A percentile compares a stretch with the other conserved stretches of the same genome.
Conservation (phyloP, 2,888 invertebrate species). For the Aphidoletes aphidimyza region DNA sequence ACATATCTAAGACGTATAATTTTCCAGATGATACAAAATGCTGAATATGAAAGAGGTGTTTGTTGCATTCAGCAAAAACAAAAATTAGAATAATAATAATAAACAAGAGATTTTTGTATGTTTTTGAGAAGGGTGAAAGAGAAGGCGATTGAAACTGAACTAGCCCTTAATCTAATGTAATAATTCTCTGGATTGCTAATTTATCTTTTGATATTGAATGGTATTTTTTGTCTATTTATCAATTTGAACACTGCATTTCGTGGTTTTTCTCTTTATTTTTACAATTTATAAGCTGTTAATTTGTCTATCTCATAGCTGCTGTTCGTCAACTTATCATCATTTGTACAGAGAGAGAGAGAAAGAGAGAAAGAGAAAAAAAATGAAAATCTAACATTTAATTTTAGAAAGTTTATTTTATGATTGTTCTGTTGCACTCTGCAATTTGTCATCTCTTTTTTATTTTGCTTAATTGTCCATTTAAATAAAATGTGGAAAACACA, state of each 20-base stretch:
- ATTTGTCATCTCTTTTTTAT: background rate
- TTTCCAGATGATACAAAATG: conserved; percentile 4
- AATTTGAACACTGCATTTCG: too few relatives aligned
- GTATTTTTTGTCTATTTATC: background rate
- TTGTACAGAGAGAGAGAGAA: background rate
- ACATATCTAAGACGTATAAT: background rate
- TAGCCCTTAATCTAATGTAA: background rate
- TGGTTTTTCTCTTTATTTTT: too few relatives aligned
- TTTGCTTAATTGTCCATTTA: background rate
- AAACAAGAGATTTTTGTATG: background rate
- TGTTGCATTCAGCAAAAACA: background rate
- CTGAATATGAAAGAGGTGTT: background rate
- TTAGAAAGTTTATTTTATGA: background rate
- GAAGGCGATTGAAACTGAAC: background rate
- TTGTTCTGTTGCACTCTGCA: background rate
- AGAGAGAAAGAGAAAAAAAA: too few relatives aligned
- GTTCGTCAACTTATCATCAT: too few relatives aligned
- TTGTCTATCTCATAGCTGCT: too few relatives aligned
- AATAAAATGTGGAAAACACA: conserved; percentile 27
- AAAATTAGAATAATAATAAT: background rate
- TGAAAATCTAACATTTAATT: too few relatives aligned
- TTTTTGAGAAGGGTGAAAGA: background rate
- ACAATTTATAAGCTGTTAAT: too few relatives aligned
- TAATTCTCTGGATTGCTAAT: background rate
- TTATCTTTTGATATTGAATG: background rate